Percentiles rank a stretch among this genome's conserved stretches.
phyloP scores from a whole-genome alignment of 2,888 invertebrate species.

The Epistrophe eligans region DNA sequence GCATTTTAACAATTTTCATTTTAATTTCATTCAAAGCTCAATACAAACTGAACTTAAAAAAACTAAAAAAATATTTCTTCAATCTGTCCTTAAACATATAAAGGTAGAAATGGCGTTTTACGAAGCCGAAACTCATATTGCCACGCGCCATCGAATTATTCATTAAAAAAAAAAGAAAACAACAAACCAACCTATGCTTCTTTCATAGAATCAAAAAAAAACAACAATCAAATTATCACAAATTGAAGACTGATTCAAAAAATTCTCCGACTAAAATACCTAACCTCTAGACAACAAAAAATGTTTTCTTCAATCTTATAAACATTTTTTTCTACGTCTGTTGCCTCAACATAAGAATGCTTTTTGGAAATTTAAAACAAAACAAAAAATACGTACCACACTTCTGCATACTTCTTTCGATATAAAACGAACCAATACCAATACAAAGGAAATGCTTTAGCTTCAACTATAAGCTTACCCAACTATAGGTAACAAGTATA shows the following conservation, averaged over 20 bases:
- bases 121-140: too few species aligned
- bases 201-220: background rate
- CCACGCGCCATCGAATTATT: too few species aligned
- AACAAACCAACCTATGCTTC: conserved; percentile 33
- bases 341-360: conserved; percentile 33
- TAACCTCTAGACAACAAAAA: conserved; percentile 26
- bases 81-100: too few species aligned
- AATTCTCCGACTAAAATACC: conserved; percentile 43
- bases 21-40: too few species aligned
- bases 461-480: background rate
- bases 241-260: conserved; percentile 38
- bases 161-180: too few species aligned
- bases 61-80: too few species aligned
- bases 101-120: too few species aligned
- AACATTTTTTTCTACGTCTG: conserved; percentile 29
- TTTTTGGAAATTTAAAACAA: conserved; percentile 30
- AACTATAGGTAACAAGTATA: background rate
- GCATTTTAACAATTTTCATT: too few species aligned
- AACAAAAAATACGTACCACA: conserved; percentile 24
- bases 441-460: background rate
- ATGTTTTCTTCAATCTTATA: conserved; percentile 16
- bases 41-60: too few species aligned
- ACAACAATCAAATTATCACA: conserved; percentile 12
- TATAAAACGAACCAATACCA: background rate
- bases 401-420: too few species aligned